Conservation (phyloP, 2,113 vertebrate species). For the Cryptotis parvus region DNA sequence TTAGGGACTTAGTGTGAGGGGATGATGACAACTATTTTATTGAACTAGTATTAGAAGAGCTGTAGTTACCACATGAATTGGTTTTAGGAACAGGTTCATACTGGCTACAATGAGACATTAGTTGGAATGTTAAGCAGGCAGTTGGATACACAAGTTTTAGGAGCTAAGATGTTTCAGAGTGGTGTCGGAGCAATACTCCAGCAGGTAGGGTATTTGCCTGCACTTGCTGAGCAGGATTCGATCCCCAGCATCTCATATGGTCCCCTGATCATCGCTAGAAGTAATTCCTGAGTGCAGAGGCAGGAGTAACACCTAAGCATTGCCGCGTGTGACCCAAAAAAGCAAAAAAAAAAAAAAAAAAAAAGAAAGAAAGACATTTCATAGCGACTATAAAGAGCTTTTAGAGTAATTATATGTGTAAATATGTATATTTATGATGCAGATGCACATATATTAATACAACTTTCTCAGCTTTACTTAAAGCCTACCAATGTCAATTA, state of each 20-base stretch:
- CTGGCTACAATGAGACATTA: neutral
- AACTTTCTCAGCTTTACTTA: constrained; percentile 1
- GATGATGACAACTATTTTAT: neutral
- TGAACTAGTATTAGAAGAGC: constrained; percentile 12
- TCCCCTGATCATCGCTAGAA: too few relatives aligned
- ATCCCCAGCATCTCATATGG: too few relatives aligned
- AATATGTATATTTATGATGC: too few relatives aligned
- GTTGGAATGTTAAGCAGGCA: neutral
- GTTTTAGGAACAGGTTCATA: neutral
- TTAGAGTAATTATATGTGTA: neutral
- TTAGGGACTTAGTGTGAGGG: neutral
- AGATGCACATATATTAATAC: neutral
- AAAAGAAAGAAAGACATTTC: too few relatives aligned
- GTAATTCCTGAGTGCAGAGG: too few relatives aligned
- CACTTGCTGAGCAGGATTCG: too few relatives aligned
- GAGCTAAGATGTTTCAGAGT: neutral
- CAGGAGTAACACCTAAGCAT: too few relatives aligned
- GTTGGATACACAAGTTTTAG: neutral
- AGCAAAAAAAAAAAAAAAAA: too few relatives aligned
- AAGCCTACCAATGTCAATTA: neutral
- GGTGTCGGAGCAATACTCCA: too few relatives aligned
- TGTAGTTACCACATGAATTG: neutral
- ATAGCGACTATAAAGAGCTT: neutral
- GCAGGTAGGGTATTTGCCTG: too few relatives aligned
- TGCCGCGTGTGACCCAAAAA: too few relatives aligned